A percentile compares a stretch with the other conserved stretches of the same genome.
Evolutionary conservation across 1,140 invertebrate genomes (phyloP).

Genomic region (Drosophila seguyi): DNA sequence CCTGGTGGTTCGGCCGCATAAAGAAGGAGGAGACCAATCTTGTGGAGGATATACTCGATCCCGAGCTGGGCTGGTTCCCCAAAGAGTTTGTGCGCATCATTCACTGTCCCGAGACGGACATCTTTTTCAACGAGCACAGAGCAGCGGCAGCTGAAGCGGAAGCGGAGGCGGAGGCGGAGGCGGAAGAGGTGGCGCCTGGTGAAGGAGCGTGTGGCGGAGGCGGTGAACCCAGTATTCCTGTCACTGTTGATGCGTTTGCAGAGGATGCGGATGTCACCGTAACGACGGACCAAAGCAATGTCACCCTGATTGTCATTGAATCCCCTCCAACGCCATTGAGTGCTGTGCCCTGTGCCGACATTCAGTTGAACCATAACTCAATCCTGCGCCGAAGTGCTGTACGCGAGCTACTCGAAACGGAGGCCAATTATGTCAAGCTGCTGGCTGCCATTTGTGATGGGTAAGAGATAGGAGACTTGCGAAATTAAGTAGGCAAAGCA

Average conservation of each 20-base stretch:
- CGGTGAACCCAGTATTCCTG: conserved; percentile 13
- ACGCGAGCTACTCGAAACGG: conserved; percentile 81
- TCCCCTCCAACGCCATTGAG: conserved; percentile 45
- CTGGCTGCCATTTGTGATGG: conserved; percentile 79
- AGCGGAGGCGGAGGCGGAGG: conserved; percentile 2
- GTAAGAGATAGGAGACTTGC: conserved; percentile 39
- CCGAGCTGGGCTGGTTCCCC: conserved; percentile 83
- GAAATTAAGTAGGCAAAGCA: background rate
- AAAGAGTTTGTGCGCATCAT: conserved; percentile 84
- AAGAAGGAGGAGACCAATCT: conserved; percentile 76
- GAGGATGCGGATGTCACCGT: conserved; percentile 56
- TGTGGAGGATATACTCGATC: conserved; percentile 71
- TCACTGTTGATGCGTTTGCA: conserved; percentile 36
- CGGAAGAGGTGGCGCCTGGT: background rate
- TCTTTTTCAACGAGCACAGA: conserved; percentile 58
- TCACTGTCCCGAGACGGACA: conserved; percentile 68
- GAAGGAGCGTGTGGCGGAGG: conserved; percentile 4
- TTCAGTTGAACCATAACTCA: conserved; percentile 51
- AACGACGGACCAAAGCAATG: conserved; percentile 72
- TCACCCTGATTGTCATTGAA: conserved; percentile 81
- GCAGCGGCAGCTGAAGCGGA: conserved; percentile 4
- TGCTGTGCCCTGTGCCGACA: conserved; percentile 23
- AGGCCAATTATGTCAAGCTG: conserved; percentile 83
- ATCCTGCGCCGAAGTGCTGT: conserved; percentile 72
- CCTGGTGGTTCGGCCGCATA: conserved; percentile 84